Conservation (phyloP, 2,113 vertebrate genomes). For the Leucopternis melanops region DNA sequence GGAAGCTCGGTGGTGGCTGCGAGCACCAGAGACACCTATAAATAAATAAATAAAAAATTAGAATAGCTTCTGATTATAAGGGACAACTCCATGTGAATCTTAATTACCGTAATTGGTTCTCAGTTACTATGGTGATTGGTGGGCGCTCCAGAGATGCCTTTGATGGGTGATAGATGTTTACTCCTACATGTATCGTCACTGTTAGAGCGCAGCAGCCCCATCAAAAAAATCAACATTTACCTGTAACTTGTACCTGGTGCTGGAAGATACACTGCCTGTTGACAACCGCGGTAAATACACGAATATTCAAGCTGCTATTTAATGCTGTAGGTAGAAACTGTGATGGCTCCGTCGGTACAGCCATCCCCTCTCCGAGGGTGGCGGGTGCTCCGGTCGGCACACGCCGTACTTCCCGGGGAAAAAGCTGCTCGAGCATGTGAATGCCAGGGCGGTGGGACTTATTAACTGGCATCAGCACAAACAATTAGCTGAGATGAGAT, state of each 20-base stretch:
- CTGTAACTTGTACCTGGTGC: neutral
- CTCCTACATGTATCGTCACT: neutral
- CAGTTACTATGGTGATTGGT: slow-evolving; percentile 45
- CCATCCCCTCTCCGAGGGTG: neutral
- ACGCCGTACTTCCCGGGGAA: neutral
- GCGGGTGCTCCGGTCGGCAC: too few relatives aligned
- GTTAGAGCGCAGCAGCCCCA: neutral
- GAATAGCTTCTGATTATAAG: slow-evolving; percentile 25
- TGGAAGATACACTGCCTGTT: neutral
- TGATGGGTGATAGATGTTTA: slow-evolving; percentile 16
- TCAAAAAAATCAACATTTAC: neutral
- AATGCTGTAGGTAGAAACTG: neutral
- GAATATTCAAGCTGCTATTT: neutral
- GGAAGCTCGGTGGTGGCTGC: neutral
- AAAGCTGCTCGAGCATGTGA: fast-evolving
- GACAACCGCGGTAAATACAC: fast-evolving
- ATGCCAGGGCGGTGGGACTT: neutral
- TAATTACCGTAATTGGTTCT: slow-evolving; percentile 42
- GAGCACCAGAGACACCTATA: neutral
- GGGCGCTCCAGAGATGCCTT: neutral
- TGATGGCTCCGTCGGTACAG: fast-evolving
- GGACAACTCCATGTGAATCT: slow-evolving; percentile 32
- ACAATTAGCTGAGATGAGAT: fast-evolving
- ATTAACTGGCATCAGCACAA: fast-evolving
- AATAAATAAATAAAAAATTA: slow-evolving; percentile 32